Percentiles rank a stretch among this genome's conserved stretches.
These are phyloP conservation scores for Remorina albescens DNA, from an alignment of 2,797 vertebrate species.

Conservation along the genomic window DNA sequence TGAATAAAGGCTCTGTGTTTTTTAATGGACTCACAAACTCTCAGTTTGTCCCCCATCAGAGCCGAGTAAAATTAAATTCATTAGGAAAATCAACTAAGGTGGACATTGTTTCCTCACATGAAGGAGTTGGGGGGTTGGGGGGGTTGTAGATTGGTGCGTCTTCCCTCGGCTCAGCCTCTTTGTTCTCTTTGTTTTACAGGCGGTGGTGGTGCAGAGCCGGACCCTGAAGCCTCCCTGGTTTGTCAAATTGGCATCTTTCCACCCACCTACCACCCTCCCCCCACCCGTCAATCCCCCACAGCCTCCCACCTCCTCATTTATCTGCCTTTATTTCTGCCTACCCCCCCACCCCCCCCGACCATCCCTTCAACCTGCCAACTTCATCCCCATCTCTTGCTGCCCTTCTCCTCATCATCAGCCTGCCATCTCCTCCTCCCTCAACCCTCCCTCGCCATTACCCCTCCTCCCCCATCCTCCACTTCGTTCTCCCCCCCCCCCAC, in stretches of 20 bases:
- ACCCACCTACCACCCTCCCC: slow-evolving; percentile 38
- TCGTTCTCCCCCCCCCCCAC: neutral
- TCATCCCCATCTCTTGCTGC: slow-evolving; percentile 40
- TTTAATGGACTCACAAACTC: no score
- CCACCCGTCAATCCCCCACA: slow-evolving; percentile 37
- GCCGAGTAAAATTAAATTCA: slow-evolving; percentile 41
- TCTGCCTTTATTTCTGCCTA: slow-evolving; percentile 33
- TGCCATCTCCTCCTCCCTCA: slow-evolving; percentile 9
- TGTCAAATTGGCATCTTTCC: slow-evolving; percentile 66
- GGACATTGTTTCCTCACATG: slow-evolving; percentile 11
- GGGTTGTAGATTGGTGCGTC: slow-evolving; percentile 13
- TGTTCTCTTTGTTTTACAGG: slow-evolving; percentile 73
- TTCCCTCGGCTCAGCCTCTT: slow-evolving; percentile 40
- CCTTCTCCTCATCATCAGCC: slow-evolving; percentile 25
- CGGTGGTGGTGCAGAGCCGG: slow-evolving; percentile 41
- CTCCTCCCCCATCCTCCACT: neutral
- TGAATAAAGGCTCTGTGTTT: neutral
- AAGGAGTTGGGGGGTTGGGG: neutral
- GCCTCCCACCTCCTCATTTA: slow-evolving; percentile 45
- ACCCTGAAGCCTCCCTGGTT: slow-evolving; percentile 38
- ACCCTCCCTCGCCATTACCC: neutral
- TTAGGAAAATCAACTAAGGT: slow-evolving; percentile 63
- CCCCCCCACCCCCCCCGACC: slow-evolving; percentile 15
- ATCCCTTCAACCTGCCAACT: slow-evolving; percentile 42
- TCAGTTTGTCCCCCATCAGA: neutral